Percentiles rank a stretch among this genome's conserved stretches.
phyloP scores from a whole-genome alignment of 2,888 invertebrate genomes.

The Malthinus seriepunctatus region DNA sequence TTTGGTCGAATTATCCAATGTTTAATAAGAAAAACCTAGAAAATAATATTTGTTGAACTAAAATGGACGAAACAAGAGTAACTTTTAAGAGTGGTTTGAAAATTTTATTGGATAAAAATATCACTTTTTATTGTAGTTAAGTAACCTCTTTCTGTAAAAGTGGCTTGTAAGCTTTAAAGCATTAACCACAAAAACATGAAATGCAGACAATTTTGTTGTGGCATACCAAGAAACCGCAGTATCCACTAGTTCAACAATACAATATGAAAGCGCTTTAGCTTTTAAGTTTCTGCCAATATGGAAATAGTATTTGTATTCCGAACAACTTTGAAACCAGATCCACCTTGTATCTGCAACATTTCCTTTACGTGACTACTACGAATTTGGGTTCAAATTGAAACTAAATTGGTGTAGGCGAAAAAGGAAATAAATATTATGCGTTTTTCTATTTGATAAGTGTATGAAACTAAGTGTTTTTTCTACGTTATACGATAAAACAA shows the following conservation, averaged over 20 bases:
- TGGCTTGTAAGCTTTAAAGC: constrained; percentile 7
- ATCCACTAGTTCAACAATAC: constrained; percentile 26
- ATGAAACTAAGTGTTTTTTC: constrained; percentile 4
- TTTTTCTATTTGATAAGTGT: constrained; percentile 7
- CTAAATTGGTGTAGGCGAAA: not conserved
- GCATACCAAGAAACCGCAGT: constrained; percentile 23
- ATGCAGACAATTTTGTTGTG: constrained; percentile 20
- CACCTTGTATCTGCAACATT: constrained; percentile 18
- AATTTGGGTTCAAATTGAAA: constrained; percentile 8
- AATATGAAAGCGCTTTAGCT: constrained; percentile 25
- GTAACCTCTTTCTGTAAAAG: constrained; percentile 4
- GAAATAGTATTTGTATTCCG: constrained; percentile 28
- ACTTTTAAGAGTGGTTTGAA: no score
- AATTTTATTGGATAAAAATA: no score
- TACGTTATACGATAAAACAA: constrained; percentile 4
- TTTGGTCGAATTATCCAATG: no score
- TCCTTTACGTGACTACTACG: constrained; percentile 15
- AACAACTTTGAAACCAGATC: constrained; percentile 18
- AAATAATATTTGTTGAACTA: no score
- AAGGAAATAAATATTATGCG: constrained; percentile 12
- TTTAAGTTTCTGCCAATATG: constrained; percentile 25
- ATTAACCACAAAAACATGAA: constrained; percentile 22
- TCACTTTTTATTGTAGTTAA: not conserved
- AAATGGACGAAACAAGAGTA: no score
- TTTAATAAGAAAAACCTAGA: no score